phyloP scores from a whole-genome alignment of 2,888 invertebrate species.

The Phaedon cochleariae region DNA sequence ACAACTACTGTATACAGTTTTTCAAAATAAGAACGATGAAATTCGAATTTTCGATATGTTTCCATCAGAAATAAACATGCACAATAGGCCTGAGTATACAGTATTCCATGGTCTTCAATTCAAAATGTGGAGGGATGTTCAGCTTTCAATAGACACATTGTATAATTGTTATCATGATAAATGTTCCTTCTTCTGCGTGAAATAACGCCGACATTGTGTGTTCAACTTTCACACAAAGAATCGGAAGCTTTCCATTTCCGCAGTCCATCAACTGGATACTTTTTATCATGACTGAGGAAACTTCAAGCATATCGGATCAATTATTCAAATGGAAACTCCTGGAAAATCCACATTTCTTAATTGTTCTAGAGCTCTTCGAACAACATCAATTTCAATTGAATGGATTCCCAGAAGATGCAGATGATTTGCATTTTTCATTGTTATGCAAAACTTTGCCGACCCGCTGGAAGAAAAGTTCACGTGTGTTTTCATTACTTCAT shows the following conservation, averaged over 20 bases:
- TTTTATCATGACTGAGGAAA: background rate
- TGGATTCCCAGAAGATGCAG: background rate
- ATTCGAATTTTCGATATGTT: no score
- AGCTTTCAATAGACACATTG: no score
- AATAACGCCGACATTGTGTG: background rate
- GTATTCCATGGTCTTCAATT: no score
- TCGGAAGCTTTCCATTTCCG: background rate
- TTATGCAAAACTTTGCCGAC: constrained; percentile 12
- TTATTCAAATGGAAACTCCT: background rate
- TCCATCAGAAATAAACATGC: no score
- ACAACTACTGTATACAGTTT: no score
- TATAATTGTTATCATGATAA: no score
- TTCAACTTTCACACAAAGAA: background rate
- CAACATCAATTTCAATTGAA: constrained; percentile 8
- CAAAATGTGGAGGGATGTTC: no score
- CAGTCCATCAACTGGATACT: background rate
- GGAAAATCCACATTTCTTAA: background rate
- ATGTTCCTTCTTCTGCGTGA: no score
- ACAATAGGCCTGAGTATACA: no score
- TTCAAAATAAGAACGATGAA: no score
- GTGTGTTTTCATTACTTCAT: constrained; percentile 14
- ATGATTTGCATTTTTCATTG: constrained; percentile 22
- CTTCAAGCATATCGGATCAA: background rate
- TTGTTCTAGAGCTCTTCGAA: background rate
- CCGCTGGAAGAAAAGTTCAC: constrained; percentile 8